Conservation (phyloP, 2,113 vertebrate genomes). For the Rhynchopsitta pachyrhyncha region DNA sequence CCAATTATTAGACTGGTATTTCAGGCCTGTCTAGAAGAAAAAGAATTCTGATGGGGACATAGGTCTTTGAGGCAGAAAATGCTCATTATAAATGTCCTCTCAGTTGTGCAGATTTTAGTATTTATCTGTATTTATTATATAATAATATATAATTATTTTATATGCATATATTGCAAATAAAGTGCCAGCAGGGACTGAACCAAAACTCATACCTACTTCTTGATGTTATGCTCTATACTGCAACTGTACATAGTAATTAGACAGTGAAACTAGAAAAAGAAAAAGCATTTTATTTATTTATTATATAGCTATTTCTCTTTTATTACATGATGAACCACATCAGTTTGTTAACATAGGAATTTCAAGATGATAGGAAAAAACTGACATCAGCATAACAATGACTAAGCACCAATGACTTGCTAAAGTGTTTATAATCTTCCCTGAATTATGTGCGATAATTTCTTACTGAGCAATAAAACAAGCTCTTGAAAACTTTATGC, state of each 20-base stretch:
- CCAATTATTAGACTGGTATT: neutral
- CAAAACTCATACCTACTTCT: neutral
- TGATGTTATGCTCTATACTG: neutral
- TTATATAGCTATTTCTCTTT: neutral
- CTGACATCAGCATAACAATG: neutral
- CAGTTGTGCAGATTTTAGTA: neutral
- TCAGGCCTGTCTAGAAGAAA: neutral
- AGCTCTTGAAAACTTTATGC: neutral
- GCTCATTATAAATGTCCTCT: neutral
- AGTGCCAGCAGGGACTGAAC: neutral
- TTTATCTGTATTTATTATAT: neutral
- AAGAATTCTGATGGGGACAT: neutral
- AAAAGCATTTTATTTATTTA: neutral
- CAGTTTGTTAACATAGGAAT: neutral
- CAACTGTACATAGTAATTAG: neutral
- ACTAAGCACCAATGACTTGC: neutral
- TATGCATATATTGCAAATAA: neutral
- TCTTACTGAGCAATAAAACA: neutral
- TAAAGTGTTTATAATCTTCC: neutral
- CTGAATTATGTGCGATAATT: neutral
- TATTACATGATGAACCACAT: neutral
- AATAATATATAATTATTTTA: too few species aligned
- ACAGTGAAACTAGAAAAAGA: neutral
- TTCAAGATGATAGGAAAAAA: neutral
- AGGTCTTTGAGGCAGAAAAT: neutral